phyloP scores from a whole-genome alignment of 2,888 invertebrate genomes.

The Aporophyla nigra region DNA sequence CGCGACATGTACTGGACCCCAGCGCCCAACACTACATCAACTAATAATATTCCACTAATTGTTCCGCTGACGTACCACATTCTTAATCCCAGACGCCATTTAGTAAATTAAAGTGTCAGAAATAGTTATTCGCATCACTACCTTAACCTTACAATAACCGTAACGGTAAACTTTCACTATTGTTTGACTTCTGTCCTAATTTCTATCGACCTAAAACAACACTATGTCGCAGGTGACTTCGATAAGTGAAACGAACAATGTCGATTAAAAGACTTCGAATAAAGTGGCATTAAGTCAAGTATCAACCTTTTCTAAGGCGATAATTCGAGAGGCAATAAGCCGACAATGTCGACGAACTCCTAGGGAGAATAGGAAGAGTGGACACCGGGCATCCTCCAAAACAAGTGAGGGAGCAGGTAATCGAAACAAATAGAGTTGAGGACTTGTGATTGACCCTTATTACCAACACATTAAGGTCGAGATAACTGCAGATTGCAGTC shows the following conservation, averaged over 20 bases:
- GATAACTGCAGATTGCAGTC: slow-evolving; percentile 45
- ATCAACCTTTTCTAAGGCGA: slow-evolving; percentile 75
- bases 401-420: slow-evolving; percentile 59
- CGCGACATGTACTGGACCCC: slow-evolving; percentile 52
- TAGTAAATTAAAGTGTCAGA: slow-evolving; percentile 41
- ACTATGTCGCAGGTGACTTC: slow-evolving; percentile 46
- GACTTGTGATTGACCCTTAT: slow-evolving; percentile 51
- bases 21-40: slow-evolving; percentile 54
- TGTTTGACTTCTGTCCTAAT: slow-evolving; percentile 61
- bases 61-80: slow-evolving; percentile 62
- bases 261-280: slow-evolving; percentile 60
- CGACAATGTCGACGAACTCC: slow-evolving; percentile 62
- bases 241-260: slow-evolving; percentile 53
- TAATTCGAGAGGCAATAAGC: slow-evolving; percentile 59
- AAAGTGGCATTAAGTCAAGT: slow-evolving; percentile 75
- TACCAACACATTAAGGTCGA: slow-evolving; percentile 48
- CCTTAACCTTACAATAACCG: slow-evolving; percentile 45
- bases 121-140: slow-evolving; percentile 43
- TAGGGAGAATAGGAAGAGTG: slow-evolving; percentile 68
- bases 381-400: slow-evolving; percentile 53
- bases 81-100: slow-evolving; percentile 47
- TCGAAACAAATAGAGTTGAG: slow-evolving; percentile 62
- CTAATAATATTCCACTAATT: slow-evolving; percentile 63
- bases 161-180: slow-evolving; percentile 66
- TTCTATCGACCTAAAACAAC: slow-evolving; percentile 55